Base-by-base conservation (phyloP, 2,797 vertebrate genomes). In the Acomys russatus region DNA sequence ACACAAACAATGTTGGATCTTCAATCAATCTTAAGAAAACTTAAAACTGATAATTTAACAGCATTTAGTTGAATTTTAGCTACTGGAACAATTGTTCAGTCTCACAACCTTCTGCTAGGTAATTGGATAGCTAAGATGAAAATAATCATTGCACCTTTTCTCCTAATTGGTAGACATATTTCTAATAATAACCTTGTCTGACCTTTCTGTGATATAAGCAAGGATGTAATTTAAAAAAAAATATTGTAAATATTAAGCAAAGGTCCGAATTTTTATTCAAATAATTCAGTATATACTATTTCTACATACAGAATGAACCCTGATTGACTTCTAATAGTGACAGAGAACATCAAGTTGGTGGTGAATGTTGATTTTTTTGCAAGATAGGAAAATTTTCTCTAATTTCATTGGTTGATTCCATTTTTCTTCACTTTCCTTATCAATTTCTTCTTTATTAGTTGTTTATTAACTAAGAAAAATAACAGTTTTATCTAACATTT, bases 391-490 rank as follows among this genome's bases (percentile, higher is more conserved):
- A 96, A 84, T 30, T 0, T 20, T 56, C 33, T 76, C 35, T 44
- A 17, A 49, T 25, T 70, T 28, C 6, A 22, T n/a, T 51, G 1
- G 10, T 54, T 56, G 18, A 79, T 20, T 92, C 22, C 28, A 74
- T 61, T 77, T 74, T 71, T 56, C 91, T 82, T 73, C 92, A 4
- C 51, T 89, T 91, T 33, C 5, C 3, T 95, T 77, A 63, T 77
- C 59, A 1, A 23, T 82, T 35, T 66, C 77, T 92, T 15, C 93
- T 95, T 71, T 77, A 63, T 9, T 56, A 71, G 91, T 11, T 54
- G 7, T 82, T 7, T 94, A 80, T 93, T 83, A 87, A 95, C 22
- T n/a, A 94, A 92, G 30, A 15, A 59, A 86, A 95, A 82, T 38
- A 28, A 90, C 30, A 10, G 2, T 95, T 15, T 0, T 15, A 95